phyloP scores from a whole-genome alignment of 2,888 invertebrate species.

The Cantharis rustica region DNA sequence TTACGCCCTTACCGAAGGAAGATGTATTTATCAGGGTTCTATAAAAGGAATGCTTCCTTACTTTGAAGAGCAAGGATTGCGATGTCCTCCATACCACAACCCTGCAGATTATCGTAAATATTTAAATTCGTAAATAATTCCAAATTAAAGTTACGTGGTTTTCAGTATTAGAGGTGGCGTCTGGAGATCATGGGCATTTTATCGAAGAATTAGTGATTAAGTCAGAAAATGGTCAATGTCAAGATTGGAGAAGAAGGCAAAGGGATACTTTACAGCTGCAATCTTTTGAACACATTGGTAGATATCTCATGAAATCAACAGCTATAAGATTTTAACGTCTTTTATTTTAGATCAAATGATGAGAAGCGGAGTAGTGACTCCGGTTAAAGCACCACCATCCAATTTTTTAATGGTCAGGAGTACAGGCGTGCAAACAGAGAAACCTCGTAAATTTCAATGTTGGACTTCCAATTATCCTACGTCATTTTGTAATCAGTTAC shows the following conservation, averaged over 20 bases:
- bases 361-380: constrained; percentile 59
- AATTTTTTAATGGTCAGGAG: constrained; percentile 36
- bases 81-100: constrained; percentile 88
- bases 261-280: constrained; percentile 53
- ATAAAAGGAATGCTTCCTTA: constrained; percentile 77
- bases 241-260: constrained; percentile 59
- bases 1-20: constrained; percentile 80
- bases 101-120: constrained; percentile 86
- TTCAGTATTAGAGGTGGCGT: constrained; percentile 79
- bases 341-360: constrained; percentile 59
- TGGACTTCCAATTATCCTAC: constrained; percentile 59
- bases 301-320: constrained; percentile 9
- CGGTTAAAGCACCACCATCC: constrained; percentile 57
- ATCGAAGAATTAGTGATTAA: constrained; percentile 61
- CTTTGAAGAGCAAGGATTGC: constrained; percentile 69
- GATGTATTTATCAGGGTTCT: constrained; percentile 81
- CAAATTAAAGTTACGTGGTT: constrained; percentile 33
- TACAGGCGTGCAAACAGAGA: constrained; percentile 21
- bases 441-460: constrained; percentile 23
- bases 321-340: background rate
- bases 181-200: constrained; percentile 72
- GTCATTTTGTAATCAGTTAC: constrained; percentile 63
- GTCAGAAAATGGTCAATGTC: constrained; percentile 65
- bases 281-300: constrained; percentile 54
- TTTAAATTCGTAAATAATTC: background rate